These are phyloP conservation scores for Acanthurus tractus DNA, from an alignment of 2,797 vertebrate genomes.

Conservation along the genomic window DNA sequence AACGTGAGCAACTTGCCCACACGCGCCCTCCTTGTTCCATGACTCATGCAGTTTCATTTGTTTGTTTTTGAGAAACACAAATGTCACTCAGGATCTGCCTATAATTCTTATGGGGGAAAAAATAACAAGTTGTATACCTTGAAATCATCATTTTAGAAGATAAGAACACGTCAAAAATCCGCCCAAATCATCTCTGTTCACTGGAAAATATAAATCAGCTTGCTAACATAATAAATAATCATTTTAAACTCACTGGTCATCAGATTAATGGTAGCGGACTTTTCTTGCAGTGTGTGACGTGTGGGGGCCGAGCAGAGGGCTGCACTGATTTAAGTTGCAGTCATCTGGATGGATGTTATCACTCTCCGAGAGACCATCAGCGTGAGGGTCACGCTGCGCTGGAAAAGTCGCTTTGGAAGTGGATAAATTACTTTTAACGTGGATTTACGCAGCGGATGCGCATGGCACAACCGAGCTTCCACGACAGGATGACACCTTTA, in stretches of 20 bases:
- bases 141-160: no score
- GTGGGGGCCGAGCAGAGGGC: slow-evolving; percentile 77
- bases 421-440: slow-evolving; percentile 6
- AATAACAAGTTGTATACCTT: neutral
- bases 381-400: slow-evolving; percentile 38
- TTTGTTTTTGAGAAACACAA: neutral
- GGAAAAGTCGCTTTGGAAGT: slow-evolving; percentile 32
- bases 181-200: neutral
- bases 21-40: neutral
- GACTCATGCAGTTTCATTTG: neutral
- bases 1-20: neutral
- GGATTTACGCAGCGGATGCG: slow-evolving; percentile 61
- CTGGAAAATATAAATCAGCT: neutral
- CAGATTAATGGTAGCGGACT: slow-evolving; percentile 4
- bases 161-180: no score
- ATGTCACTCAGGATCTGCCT: neutral
- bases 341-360: slow-evolving; percentile 80
- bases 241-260: neutral
- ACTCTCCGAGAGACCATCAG: slow-evolving; percentile 48
- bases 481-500: slow-evolving; percentile 27
- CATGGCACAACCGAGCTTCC: slow-evolving; percentile 48
- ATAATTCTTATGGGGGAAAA: neutral
- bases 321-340: slow-evolving; percentile 77
- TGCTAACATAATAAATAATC: neutral
- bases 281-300: slow-evolving; percentile 81